phyloP scores from a whole-genome alignment of 2,888 invertebrate species.

The Scaptomyza caliginosa region DNA sequence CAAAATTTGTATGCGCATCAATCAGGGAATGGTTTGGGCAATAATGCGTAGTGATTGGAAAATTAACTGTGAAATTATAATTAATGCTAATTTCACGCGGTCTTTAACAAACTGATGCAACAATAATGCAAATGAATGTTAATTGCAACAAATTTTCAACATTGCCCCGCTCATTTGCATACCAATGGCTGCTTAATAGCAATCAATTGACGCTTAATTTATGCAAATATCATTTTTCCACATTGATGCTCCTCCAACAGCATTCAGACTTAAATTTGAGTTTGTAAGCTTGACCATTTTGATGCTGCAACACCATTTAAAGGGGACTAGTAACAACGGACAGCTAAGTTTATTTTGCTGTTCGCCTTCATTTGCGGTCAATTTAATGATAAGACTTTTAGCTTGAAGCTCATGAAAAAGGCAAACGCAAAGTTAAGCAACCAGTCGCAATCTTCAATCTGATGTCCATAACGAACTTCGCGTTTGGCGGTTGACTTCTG shows the following conservation, averaged over 20 bases:
- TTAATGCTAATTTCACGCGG: conserved; percentile 44
- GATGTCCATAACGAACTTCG: conserved; percentile 31
- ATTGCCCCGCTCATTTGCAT: conserved; percentile 9
- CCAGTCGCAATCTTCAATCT: conserved; percentile 31
- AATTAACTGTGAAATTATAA: conserved; percentile 58
- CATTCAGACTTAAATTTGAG: background rate
- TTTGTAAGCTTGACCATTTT: background rate
- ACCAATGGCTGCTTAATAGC: background rate
- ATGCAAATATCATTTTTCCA: background rate
- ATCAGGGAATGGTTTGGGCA: conserved; percentile 26
- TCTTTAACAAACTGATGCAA: conserved; percentile 20
- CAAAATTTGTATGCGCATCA: conserved; percentile 16
- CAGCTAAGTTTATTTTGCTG: background rate
- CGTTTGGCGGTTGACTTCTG: conserved; percentile 18
- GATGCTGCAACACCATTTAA: too few relatives aligned
- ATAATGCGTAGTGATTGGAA: conserved; percentile 29
- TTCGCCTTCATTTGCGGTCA: conserved; percentile 28
- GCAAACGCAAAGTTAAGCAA: conserved; percentile 28
- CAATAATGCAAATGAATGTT: conserved; percentile 30
- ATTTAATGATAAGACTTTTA: conserved; percentile 52
- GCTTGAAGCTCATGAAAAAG: conserved; percentile 58
- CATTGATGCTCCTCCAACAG: background rate
- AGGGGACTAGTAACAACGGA: too few relatives aligned
- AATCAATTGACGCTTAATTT: conserved; percentile 24
- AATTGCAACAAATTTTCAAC: conserved; percentile 24